Evolutionary conservation across 1,140 invertebrate genomes (phyloP).

Genomic region (Cotesia chilonis): DNA sequence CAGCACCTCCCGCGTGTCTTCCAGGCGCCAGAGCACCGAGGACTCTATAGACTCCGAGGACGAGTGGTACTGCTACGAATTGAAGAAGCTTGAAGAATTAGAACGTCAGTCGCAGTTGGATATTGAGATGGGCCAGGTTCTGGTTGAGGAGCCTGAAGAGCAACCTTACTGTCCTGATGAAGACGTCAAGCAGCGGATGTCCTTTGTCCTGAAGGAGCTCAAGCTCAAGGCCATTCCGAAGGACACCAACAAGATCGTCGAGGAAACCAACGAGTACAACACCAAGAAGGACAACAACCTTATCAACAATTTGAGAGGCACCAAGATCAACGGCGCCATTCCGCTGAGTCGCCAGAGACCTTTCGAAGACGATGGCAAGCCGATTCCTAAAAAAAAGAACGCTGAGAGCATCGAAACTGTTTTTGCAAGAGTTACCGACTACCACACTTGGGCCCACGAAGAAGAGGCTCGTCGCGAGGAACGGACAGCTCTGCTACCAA

Average conservation of each 20-base stretch:
- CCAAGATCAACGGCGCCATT: conserved; percentile 52
- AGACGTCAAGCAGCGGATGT: conserved; percentile 80
- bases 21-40: conserved; percentile 88
- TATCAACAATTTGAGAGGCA: background rate
- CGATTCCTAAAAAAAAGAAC: conserved; percentile 59
- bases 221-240: conserved; percentile 71
- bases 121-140: conserved; percentile 69
- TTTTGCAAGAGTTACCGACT: conserved; percentile 66
- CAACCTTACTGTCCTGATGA: conserved; percentile 71
- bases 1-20: conserved; percentile 85
- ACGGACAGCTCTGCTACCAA: conserved; percentile 55
- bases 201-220: conserved; percentile 77
- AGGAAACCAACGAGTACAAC: conserved; percentile 19
- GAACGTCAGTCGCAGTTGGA: conserved; percentile 79
- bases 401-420: conserved; percentile 60
- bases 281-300: conserved; percentile 39
- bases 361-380: conserved; percentile 52
- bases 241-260: conserved; percentile 17
- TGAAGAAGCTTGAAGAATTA: conserved; percentile 85
- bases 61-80: conserved; percentile 91
- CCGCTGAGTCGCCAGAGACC: conserved; percentile 49
- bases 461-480: conserved; percentile 64
- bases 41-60: conserved; percentile 93
- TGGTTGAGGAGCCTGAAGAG: conserved; percentile 70
- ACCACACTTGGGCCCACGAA: conserved; percentile 63